Percentiles rank a stretch among this genome's conserved stretches.
These are phyloP conservation scores for Gymnocypris eckloni DNA, from an alignment of 2,797 vertebrate species.

Conservation along the genomic window DNA sequence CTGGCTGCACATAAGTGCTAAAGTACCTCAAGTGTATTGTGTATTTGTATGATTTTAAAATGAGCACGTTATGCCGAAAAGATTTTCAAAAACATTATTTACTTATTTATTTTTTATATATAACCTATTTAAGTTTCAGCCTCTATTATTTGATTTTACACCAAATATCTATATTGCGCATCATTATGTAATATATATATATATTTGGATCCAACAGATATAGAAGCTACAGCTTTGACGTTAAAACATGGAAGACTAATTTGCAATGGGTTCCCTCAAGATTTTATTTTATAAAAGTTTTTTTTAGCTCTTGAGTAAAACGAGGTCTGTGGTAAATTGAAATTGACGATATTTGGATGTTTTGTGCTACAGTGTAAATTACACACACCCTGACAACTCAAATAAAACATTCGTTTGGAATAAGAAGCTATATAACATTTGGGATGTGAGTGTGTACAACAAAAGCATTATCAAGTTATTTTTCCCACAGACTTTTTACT, in stretches of 20 bases:
- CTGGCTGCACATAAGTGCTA: not conserved
- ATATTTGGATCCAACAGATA: too few species aligned
- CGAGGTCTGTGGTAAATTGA: too few species aligned
- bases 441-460: not conserved
- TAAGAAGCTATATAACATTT: not conserved
- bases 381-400: too few species aligned
- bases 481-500: not conserved
- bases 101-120: too few species aligned
- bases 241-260: too few species aligned
- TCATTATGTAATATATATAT: too few species aligned
- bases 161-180: not conserved
- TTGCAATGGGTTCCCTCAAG: too few species aligned
- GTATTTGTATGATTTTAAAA: not conserved
- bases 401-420: not conserved
- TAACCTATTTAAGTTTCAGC: not conserved
- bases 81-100: not conserved
- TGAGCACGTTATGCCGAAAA: not conserved
- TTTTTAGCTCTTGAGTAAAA: too few species aligned
- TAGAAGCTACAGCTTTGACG: too few species aligned
- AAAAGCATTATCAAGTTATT: not conserved
- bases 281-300: too few species aligned
- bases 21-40: not conserved
- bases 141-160: not conserved
- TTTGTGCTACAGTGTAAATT: too few species aligned
- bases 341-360: too few species aligned